These are phyloP conservation scores for Chiloscyllium punctatum DNA, from an alignment of 2,797 vertebrate species.

Conservation along the genomic window DNA sequence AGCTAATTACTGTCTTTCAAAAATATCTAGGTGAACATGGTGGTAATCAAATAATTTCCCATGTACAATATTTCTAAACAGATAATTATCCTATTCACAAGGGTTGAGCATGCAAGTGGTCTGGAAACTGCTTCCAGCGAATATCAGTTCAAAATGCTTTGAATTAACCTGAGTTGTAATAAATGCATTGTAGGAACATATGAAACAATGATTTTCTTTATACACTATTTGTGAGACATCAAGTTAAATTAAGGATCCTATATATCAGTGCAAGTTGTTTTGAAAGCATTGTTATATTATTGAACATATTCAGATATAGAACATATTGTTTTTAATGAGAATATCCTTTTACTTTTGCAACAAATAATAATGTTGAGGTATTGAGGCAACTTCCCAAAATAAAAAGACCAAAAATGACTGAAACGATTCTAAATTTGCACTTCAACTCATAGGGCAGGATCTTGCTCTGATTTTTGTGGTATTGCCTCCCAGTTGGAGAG, in stretches of 20 bases:
- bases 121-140: neutral
- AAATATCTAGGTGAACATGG: neutral
- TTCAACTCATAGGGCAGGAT: neutral
- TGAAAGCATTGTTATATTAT: neutral
- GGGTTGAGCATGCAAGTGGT: neutral
- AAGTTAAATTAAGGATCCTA: neutral
- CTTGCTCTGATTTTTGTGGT: neutral
- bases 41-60: neutral
- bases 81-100: neutral
- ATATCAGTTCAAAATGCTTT: neutral
- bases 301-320: neutral
- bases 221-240: neutral
- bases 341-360: neutral
- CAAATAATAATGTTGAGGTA: neutral
- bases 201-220: neutral
- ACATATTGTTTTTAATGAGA: neutral
- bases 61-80: neutral
- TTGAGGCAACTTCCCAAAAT: neutral
- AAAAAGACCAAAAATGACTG: neutral
- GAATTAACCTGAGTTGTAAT: neutral
- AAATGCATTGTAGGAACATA: neutral
- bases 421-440: neutral
- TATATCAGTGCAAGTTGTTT: neutral
- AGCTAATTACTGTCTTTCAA: neutral
- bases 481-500: neutral